phyloP scores from a whole-genome alignment of 2,113 vertebrate genomes.

The Sylvietta virens region DNA sequence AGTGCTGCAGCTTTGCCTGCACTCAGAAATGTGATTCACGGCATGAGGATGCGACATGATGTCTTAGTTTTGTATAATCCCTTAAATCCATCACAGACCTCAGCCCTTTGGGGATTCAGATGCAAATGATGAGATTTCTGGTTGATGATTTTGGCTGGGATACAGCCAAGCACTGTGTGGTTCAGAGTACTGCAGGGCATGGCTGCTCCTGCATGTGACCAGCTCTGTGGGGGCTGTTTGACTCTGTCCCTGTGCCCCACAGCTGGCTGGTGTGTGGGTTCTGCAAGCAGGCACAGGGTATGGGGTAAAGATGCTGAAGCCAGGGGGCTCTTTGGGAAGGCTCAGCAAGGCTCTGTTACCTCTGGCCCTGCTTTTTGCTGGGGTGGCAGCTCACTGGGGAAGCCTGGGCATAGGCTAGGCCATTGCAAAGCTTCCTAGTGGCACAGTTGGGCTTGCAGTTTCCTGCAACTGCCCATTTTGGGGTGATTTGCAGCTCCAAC shows the following conservation, averaged over 20 bases:
- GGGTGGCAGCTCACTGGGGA: not conserved
- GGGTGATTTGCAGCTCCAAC: not conserved
- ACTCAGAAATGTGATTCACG: slow-evolving; percentile 61
- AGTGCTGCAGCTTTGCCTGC: not conserved
- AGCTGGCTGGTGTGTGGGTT: not conserved
- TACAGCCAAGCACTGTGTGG: slow-evolving; percentile 19
- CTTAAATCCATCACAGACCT: slow-evolving; percentile 67
- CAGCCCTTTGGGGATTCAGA: slow-evolving; percentile 59
- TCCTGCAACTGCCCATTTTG: not conserved
- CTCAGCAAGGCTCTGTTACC: not conserved
- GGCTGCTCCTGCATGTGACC: not conserved
- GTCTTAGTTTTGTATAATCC: slow-evolving; percentile 67
- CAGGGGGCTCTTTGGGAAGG: fast-evolving
- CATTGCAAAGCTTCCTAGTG: not conserved
- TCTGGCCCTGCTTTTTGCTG: not conserved
- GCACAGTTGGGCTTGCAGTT: not conserved
- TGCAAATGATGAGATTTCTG: slow-evolving; percentile 63
- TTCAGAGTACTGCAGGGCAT: slow-evolving; percentile 23
- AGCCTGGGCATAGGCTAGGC: not conserved
- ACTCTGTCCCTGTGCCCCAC: not conserved
- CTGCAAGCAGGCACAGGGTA: not conserved
- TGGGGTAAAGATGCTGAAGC: not conserved
- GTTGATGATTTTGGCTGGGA: slow-evolving; percentile 62
- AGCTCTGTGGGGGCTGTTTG: not conserved
- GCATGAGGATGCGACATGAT: slow-evolving; percentile 68